phyloP scores from a whole-genome alignment of 1,140 invertebrate genomes.

The Phthorimaea operculella region DNA sequence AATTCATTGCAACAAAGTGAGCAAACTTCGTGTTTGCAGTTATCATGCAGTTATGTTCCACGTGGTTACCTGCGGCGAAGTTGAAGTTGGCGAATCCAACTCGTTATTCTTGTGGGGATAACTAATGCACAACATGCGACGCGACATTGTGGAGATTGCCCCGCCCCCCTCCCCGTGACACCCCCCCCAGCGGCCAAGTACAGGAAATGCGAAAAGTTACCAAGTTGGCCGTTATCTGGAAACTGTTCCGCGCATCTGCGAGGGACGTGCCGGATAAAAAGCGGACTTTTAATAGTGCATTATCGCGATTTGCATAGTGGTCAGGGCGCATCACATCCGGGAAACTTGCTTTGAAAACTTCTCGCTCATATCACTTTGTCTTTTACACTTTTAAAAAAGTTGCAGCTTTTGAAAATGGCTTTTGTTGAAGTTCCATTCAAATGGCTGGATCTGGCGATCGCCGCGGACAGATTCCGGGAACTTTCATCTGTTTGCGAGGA shows the following conservation, averaged over 20 bases:
- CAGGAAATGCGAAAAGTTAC: conserved; percentile 41
- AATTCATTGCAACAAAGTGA: conserved; percentile 4
- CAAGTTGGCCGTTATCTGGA: conserved; percentile 33
- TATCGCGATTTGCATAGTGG: conserved; percentile 4
- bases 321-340: not conserved
- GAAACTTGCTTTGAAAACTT: not conserved
- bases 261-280: conserved; percentile 26
- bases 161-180: not conserved
- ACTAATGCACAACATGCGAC: conserved; percentile 29
- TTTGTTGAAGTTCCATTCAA: too few species aligned
- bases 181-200: conserved; percentile 7
- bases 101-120: conserved; percentile 22
- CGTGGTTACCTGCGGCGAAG: conserved; percentile 5
- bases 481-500: too few species aligned
- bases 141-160: conserved; percentile 27
- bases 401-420: too few species aligned
- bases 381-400: too few species aligned
- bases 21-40: too few species aligned
- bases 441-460: too few species aligned
- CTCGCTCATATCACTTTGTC: too few species aligned
- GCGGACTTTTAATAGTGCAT: conserved; percentile 6
- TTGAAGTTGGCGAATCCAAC: conserved; percentile 11
- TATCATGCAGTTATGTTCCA: not conserved
- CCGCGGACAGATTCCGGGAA: too few species aligned
- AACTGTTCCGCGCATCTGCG: conserved; percentile 31